These are phyloP conservation scores for Luperina nickerlii DNA, from an alignment of 2,888 invertebrate species.

Conservation along the genomic window DNA sequence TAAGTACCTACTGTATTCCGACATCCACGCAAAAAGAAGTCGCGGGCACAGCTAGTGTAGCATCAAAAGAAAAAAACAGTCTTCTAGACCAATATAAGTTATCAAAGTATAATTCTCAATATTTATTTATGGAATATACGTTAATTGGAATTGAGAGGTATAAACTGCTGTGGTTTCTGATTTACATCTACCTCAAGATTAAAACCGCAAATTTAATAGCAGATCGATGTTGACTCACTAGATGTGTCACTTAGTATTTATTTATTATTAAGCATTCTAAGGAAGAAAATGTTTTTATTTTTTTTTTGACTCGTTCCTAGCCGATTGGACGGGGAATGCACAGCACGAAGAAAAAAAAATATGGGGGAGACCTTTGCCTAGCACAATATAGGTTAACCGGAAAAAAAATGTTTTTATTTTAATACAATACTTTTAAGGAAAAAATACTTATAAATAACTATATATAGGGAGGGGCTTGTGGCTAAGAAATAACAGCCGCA, in stretches of 20 bases:
- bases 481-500: too few relatives aligned
- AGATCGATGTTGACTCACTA: conserved; percentile 8
- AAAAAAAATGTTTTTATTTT: too few relatives aligned
- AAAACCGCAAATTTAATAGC: conserved; percentile 33
- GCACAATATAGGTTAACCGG: not conserved
- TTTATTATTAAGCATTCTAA: too few relatives aligned
- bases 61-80: not conserved
- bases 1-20: too few relatives aligned
- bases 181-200: conserved; percentile 19
- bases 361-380: not conserved
- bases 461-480: too few relatives aligned
- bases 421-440: too few relatives aligned
- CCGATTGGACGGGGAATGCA: not conserved
- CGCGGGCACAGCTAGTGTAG: not conserved
- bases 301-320: too few relatives aligned
- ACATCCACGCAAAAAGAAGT: not conserved
- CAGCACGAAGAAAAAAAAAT: not conserved
- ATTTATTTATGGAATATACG: not conserved
- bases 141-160: conserved; percentile 29
- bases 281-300: not conserved
- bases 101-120: not conserved
- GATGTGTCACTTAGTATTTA: not conserved
- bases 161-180: conserved; percentile 33
- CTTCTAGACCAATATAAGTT: not conserved
- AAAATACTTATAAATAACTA: too few relatives aligned